phyloP scores from a whole-genome alignment of 2,113 vertebrate species.

The Telmatochromis sp. region DNA sequence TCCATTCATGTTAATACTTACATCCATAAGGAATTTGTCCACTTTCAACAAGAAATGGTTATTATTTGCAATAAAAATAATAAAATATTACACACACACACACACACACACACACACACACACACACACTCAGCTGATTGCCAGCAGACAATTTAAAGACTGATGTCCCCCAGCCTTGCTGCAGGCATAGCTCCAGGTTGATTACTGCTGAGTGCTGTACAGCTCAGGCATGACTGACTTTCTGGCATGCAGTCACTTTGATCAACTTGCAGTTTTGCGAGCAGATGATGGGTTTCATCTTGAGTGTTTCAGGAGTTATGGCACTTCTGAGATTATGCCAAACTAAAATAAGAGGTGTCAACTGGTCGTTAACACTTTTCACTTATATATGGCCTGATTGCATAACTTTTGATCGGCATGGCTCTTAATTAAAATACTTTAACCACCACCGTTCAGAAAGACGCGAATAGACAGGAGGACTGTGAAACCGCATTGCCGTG shows the following conservation, averaged over 20 bases:
- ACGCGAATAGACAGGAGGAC: not conserved
- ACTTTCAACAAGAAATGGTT: not conserved
- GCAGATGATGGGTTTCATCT: conserved; percentile 23
- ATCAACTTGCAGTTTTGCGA: conserved; percentile 30
- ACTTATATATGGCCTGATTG: not conserved
- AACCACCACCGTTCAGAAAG: not conserved
- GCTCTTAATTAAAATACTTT: not conserved
- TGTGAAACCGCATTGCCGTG: not conserved
- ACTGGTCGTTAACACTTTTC: not conserved
- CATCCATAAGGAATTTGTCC: not conserved
- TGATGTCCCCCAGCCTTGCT: conserved; percentile 34
- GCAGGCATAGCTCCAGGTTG: conserved; percentile 59
- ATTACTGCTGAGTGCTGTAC: conserved; percentile 50
- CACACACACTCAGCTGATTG: conserved; percentile 19
- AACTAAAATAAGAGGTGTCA: not conserved
- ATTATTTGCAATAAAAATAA: not conserved
- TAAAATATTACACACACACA: not conserved
- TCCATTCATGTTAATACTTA: not conserved
- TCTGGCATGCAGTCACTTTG: conserved; percentile 34
- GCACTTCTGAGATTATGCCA: not conserved
- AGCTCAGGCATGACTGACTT: conserved; percentile 45
- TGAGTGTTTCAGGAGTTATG: not conserved
- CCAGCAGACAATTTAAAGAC: conserved; percentile 42
- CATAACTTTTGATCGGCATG: not conserved
- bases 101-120: too few species aligned